These are phyloP conservation scores for Nannospalax galili DNA, from an alignment of 2,113 vertebrate genomes.

Conservation along the genomic window DNA sequence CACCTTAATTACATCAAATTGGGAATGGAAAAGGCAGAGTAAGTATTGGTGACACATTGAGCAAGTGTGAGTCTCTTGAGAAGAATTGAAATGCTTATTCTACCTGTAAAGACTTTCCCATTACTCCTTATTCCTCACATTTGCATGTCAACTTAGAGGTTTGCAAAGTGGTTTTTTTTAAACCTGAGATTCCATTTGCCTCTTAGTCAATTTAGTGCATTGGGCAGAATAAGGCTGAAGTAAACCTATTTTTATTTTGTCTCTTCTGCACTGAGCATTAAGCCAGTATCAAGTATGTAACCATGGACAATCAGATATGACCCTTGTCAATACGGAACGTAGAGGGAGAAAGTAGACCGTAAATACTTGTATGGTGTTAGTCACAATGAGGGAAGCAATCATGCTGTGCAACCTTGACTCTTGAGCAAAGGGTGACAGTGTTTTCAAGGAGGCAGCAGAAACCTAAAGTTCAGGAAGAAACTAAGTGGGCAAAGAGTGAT, in stretches of 20 bases:
- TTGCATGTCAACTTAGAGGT: constrained; percentile 43
- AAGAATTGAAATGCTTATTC: constrained; percentile 59
- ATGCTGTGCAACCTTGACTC: background rate
- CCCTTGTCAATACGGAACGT: background rate
- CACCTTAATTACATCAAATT: constrained; percentile 62
- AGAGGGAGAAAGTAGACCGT: background rate
- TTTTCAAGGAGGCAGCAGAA: background rate
- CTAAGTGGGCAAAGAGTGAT: background rate
- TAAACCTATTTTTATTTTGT: background rate
- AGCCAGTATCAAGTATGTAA: background rate
- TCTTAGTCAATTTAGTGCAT: background rate
- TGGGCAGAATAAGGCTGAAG: background rate
- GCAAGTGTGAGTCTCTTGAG: constrained; percentile 56
- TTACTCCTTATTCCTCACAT: constrained; percentile 52
- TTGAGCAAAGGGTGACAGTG: background rate
- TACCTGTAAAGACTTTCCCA: constrained; percentile 64
- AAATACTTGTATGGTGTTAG: background rate
- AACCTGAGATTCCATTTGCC: background rate
- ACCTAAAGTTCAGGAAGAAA: background rate
- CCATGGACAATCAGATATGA: background rate
- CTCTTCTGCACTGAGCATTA: background rate
- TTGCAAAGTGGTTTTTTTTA: background rate
- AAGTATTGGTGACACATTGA: constrained; percentile 71
- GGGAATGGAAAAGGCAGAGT: constrained; percentile 47
- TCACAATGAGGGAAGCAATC: background rate